These are phyloP conservation scores for Papilio demoleus DNA, from an alignment of 2,888 invertebrate genomes.

Conservation along the genomic window DNA sequence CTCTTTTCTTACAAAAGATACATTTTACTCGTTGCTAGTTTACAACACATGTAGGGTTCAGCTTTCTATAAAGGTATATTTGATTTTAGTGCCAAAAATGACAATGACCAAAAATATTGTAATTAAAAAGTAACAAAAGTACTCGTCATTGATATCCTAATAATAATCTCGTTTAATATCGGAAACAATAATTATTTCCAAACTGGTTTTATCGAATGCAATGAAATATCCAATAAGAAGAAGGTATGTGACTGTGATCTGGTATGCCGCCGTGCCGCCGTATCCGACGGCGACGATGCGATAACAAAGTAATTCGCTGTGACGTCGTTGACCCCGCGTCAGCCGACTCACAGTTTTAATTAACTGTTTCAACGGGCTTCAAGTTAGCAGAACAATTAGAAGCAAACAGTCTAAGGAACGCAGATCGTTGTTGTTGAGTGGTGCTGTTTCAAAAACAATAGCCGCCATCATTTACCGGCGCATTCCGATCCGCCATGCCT, in stretches of 20 bases:
- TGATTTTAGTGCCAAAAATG: not conserved
- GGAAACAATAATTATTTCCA: not conserved
- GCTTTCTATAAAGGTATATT: not conserved
- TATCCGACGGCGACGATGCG: not conserved
- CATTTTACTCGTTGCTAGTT: too few species aligned
- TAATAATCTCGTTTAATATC: too few species aligned
- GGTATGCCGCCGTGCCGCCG: not conserved
- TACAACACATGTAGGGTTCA: not conserved
- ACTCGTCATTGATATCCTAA: too few species aligned
- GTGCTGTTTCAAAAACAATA: slow-evolving; percentile 51
- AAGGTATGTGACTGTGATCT: slow-evolving; percentile 12
- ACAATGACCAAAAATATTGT: too few species aligned
- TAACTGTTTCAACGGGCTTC: slow-evolving; percentile 45
- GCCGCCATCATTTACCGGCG: slow-evolving; percentile 52
- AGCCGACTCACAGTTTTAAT: slow-evolving; percentile 20
- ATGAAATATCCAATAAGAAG: slow-evolving; percentile 22
- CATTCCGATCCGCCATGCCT: slow-evolving; percentile 56
- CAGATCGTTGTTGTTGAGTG: slow-evolving; percentile 37
- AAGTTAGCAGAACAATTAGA: slow-evolving; percentile 30
- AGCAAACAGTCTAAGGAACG: slow-evolving; percentile 36
- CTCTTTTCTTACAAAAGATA: too few species aligned
- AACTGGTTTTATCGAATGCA: slow-evolving; percentile 7
- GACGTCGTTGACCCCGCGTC: slow-evolving; percentile 39
- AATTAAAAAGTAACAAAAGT: too few species aligned
- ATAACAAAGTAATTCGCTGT: slow-evolving; percentile 36